Evolutionary conservation across 1,140 invertebrate genomes (phyloP).

Genomic region (Ditylenchus dipsaci): DNA sequence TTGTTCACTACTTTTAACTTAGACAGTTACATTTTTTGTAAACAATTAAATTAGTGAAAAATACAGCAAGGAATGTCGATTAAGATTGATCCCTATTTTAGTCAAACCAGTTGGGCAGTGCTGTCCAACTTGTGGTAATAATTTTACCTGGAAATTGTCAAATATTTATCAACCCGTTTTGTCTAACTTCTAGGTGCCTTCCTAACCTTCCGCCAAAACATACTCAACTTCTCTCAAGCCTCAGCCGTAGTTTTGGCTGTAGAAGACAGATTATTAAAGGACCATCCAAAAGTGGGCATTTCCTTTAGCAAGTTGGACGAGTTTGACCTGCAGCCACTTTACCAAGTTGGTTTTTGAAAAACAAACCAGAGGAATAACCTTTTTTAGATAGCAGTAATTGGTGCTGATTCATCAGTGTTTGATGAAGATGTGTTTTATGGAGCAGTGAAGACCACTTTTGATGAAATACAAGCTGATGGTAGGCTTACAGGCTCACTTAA

Average conservation of each 20-base stretch:
- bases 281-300: background rate
- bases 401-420: background rate
- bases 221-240: background rate
- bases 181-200: background rate
- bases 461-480: background rate
- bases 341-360: background rate
- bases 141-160: background rate
- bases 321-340: conserved; percentile 1
- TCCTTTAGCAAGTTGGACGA: background rate
- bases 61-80: no score
- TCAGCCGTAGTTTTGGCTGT: background rate
- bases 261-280: background rate
- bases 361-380: no score
- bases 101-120: conserved; percentile 6
- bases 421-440: conserved; percentile 5
- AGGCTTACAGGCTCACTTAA: no score
- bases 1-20: no score
- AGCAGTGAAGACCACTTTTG: background rate
- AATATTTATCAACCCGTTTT: background rate
- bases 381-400: conserved; percentile 3
- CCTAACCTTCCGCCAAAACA: conserved; percentile 1
- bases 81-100: background rate
- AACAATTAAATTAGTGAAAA: no score
- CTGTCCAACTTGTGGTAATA: background rate
- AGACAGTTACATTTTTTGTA: no score